phyloP scores from a whole-genome alignment of 2,113 vertebrate genomes.

The Equus quagga region DNA sequence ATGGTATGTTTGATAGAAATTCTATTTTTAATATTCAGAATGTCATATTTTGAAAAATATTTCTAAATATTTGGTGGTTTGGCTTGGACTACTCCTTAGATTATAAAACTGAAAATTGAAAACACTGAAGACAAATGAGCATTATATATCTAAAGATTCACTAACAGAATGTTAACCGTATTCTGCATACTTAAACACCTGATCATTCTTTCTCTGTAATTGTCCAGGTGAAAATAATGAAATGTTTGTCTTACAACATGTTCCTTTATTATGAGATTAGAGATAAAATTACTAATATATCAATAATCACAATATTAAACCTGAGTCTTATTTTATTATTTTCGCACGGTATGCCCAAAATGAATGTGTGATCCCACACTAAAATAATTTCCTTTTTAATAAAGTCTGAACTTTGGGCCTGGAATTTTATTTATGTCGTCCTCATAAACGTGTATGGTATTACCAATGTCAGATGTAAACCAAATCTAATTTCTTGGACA shows the following conservation, averaged over 20 bases:
- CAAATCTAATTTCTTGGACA: neutral
- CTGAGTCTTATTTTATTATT: neutral
- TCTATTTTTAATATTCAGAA: neutral
- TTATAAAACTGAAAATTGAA: neutral
- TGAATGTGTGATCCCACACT: neutral
- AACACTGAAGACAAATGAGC: neutral
- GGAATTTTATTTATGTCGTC: neutral
- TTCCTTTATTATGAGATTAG: neutral
- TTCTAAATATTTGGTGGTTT: neutral
- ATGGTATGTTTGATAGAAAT: neutral
- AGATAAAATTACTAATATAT: neutral
- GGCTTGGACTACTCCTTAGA: neutral
- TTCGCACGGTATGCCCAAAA: neutral
- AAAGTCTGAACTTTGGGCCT: neutral
- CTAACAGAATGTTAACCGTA: neutral
- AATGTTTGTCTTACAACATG: neutral
- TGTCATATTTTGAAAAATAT: neutral
- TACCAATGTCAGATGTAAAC: neutral
- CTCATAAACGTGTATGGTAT: neutral
- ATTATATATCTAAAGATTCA: neutral
- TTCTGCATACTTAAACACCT: neutral
- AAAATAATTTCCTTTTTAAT: slow-evolving; percentile 10
- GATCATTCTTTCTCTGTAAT: neutral
- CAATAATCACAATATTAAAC: neutral
- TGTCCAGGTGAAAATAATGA: neutral